Conservation (phyloP, 2,888 invertebrate species). For the Tachina fera region DNA sequence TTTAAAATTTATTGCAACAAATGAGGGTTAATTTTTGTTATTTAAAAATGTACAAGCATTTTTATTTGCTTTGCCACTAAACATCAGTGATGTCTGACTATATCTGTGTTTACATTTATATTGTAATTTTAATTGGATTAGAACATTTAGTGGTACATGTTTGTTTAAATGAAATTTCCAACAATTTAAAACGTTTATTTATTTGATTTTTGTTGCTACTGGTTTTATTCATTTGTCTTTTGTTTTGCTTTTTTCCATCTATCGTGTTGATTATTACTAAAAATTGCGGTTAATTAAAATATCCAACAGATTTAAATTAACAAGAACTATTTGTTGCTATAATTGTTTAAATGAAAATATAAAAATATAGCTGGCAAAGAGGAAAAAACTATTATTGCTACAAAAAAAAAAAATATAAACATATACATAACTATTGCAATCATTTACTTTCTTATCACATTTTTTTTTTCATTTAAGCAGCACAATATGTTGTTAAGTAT, state of each 20-base stretch:
- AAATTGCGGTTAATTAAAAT: constrained; percentile 69
- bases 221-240: neutral
- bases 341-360: neutral
- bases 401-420: too few relatives aligned
- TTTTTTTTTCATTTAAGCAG: too few relatives aligned
- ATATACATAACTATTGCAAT: too few relatives aligned
- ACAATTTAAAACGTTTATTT: constrained; percentile 52
- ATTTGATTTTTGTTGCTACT: constrained; percentile 27
- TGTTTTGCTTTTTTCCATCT: constrained; percentile 9
- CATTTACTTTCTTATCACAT: too few relatives aligned
- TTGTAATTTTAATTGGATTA: constrained; percentile 71
- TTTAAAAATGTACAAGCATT: neutral
- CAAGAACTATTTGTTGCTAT: constrained; percentile 25
- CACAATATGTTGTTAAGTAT: constrained; percentile 22
- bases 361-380: neutral
- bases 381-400: too few relatives aligned
- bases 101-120: constrained; percentile 34
- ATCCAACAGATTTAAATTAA: constrained; percentile 54
- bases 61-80: constrained; percentile 14
- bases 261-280: constrained; percentile 49
- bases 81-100: constrained; percentile 27
- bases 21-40: neutral
- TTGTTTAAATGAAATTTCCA: constrained; percentile 53
- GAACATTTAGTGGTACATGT: constrained; percentile 61
- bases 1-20: neutral